Evolutionary conservation across 2,888 invertebrate genomes (phyloP).

Genomic region (Phlogophora meticulosa): DNA sequence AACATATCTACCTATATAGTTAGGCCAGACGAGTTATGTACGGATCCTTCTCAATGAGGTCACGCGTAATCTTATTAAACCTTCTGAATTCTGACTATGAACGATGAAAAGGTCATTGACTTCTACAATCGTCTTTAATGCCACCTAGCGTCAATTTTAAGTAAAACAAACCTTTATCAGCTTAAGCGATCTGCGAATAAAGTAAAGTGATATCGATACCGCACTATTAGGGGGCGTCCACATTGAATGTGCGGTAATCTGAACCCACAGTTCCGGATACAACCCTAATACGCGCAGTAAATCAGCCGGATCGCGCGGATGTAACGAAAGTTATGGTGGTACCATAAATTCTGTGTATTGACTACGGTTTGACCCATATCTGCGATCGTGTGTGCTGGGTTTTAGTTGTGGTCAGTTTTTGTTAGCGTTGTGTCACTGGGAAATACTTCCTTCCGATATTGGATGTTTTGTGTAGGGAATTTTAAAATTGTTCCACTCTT

Average conservation of each 20-base stretch:
- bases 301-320: constrained; percentile 79
- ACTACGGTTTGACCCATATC: constrained; percentile 69
- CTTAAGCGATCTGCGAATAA: constrained; percentile 22
- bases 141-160: constrained; percentile 2
- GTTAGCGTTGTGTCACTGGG: constrained; percentile 1
- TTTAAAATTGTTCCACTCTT: not conserved
- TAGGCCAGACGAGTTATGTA: too few species aligned
- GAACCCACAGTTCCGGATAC: constrained; percentile 64
- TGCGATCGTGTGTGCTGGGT: constrained; percentile 39
- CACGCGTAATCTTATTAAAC: not conserved
- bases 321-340: constrained; percentile 80
- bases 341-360: constrained; percentile 80
- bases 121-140: not conserved
- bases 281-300: constrained; percentile 77
- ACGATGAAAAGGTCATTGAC: not conserved
- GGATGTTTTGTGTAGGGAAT: not conserved
- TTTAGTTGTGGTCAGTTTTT: constrained; percentile 44
- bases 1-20: too few species aligned
- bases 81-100: too few species aligned
- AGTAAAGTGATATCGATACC: constrained; percentile 24
- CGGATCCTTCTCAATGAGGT: too few species aligned
- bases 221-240: constrained; percentile 58
- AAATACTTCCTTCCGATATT: constrained; percentile 5
- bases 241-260: constrained; percentile 72
- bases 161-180: constrained; percentile 27